phyloP scores from a whole-genome alignment of 2,113 vertebrate genomes.

The Myrmecobius fasciatus region DNA sequence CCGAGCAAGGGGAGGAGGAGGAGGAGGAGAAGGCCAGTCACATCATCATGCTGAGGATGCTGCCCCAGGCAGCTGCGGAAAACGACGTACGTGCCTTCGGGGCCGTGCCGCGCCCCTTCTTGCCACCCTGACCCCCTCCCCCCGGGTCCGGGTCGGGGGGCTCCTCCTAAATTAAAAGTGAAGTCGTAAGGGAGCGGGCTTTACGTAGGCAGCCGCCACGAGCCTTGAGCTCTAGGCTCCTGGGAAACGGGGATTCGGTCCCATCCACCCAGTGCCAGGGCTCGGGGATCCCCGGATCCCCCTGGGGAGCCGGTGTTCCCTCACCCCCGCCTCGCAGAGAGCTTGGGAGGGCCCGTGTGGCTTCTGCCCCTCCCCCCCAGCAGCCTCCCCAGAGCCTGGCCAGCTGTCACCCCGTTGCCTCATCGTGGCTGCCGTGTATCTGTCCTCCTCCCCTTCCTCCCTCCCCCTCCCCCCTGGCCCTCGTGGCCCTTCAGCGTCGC shows the following conservation, averaged over 20 bases:
- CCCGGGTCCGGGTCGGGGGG: not conserved
- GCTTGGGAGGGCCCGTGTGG: not conserved
- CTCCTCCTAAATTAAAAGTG: not conserved
- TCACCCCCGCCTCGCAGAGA: no score
- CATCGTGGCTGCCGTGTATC: not conserved
- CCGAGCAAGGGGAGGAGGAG: conserved; percentile 88
- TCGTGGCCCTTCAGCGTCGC: not conserved
- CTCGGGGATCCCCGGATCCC: not conserved
- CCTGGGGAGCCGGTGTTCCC: no score
- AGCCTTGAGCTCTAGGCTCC: not conserved
- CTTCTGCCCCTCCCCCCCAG: no score
- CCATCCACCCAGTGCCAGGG: not conserved
- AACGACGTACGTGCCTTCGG: conserved; percentile 86
- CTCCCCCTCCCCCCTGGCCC: no score
- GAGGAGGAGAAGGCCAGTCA: conserved; percentile 92
- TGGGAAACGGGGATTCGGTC: not conserved
- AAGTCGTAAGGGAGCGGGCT: not conserved
- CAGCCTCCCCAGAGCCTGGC: conserved; percentile 22
- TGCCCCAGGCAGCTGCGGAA: conserved; percentile 90
- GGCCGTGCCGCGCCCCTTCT: conserved; percentile 68
- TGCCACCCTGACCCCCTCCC: conserved; percentile 40
- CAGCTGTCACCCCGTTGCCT: conserved; percentile 51
- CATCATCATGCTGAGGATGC: conserved; percentile 95
- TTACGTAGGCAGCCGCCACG: no score
- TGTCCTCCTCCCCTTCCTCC: not conserved